A percentile compares a stretch with the other conserved stretches of the same genome.
Evolutionary conservation across 2,888 invertebrate genomes (phyloP).

Genomic region (Aphrophora alni): DNA sequence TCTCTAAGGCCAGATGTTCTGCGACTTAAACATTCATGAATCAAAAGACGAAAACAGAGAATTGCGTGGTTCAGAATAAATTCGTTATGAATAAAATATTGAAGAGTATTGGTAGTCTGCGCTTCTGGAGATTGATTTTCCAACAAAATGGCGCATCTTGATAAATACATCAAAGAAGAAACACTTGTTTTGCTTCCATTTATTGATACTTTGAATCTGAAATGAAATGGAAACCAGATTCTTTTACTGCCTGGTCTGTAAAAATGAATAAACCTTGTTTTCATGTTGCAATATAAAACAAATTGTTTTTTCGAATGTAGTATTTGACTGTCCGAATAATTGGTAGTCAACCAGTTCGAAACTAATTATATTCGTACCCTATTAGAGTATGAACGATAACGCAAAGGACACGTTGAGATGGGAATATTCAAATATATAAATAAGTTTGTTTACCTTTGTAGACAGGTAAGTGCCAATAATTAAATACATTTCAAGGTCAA

Average conservation of each 20-base stretch:
- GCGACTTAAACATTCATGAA: neutral
- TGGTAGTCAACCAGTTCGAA: too few relatives aligned
- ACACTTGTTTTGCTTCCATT: neutral
- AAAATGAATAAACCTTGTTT: neutral
- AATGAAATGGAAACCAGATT: neutral
- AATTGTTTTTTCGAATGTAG: too few relatives aligned
- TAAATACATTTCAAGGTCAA: too few relatives aligned
- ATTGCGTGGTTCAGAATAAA: neutral
- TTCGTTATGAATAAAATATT: constrained; percentile 5
- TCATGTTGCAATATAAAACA: too few relatives aligned
- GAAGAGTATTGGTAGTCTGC: neutral
- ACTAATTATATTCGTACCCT: too few relatives aligned
- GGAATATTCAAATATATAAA: too few relatives aligned
- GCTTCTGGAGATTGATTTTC: neutral
- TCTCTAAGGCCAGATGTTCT: neutral
- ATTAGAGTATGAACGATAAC: too few relatives aligned
- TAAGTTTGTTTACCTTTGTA: too few relatives aligned
- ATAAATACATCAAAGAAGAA: neutral
- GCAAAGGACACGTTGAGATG: too few relatives aligned
- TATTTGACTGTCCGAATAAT: too few relatives aligned
- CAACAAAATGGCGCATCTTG: constrained; percentile 9
- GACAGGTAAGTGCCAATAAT: too few relatives aligned
- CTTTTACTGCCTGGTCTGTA: neutral
- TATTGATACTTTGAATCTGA: neutral
- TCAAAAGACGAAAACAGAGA: neutral